Percentiles rank a stretch among this genome's conserved stretches.
Conservation (phyloP, 2,797 vertebrate species). For the Pantherophis vulpinus region DNA sequence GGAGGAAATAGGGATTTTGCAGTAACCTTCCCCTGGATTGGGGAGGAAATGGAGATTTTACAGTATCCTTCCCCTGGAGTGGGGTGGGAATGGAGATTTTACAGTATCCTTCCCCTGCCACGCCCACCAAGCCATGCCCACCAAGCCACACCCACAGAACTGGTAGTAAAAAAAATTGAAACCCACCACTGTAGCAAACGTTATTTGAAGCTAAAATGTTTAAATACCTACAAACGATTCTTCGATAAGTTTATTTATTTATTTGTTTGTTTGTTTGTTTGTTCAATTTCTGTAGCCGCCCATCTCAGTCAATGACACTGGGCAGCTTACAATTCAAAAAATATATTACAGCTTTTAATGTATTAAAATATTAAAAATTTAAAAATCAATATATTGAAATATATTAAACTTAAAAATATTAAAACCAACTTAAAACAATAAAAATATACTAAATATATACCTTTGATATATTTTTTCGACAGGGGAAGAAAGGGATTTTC, state of each 20-base stretch:
- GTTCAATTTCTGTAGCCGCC: neutral
- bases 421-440: neutral
- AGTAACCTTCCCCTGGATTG: too few relatives aligned
- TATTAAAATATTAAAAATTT: neutral
- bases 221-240: neutral
- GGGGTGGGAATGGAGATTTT: too few relatives aligned
- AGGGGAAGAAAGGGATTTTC: neutral
- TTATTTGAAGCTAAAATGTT: neutral
- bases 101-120: too few relatives aligned
- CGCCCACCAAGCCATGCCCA: too few relatives aligned
- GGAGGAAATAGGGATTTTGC: too few relatives aligned
- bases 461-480: neutral
- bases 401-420: neutral
- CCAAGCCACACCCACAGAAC: too few relatives aligned
- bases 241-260: neutral
- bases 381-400: neutral
- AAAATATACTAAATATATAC: neutral
- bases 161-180: too few relatives aligned
- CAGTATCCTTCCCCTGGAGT: too few relatives aligned
- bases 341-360: neutral
- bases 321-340: neutral
- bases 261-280: neutral
- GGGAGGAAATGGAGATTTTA: too few relatives aligned
- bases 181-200: too few relatives aligned
- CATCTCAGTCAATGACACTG: neutral